Evolutionary conservation across 2,113 vertebrate genomes (phyloP).

Genomic region (Cochlearius cochlearius): DNA sequence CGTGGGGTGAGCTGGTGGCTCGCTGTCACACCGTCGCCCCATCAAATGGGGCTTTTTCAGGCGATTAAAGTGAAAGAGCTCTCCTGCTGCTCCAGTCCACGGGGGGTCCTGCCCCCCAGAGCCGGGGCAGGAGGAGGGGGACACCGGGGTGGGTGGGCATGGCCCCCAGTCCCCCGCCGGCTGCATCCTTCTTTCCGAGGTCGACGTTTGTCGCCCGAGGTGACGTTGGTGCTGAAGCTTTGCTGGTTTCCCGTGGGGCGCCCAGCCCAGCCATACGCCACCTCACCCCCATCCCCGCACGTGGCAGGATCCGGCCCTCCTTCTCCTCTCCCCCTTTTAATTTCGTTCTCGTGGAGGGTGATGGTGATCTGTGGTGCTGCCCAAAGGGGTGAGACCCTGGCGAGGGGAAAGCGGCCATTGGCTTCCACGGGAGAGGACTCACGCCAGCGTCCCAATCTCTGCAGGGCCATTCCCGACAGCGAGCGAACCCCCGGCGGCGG

Average conservation of each 20-base stretch:
- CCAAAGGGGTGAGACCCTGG: accelerated
- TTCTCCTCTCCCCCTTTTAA: background rate
- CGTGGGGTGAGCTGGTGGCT: background rate
- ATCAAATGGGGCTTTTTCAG: background rate
- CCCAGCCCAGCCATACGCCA: background rate
- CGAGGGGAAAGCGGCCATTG: accelerated
- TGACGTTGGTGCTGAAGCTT: background rate
- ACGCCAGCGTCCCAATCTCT: accelerated
- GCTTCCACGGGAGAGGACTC: background rate
- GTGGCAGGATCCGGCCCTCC: background rate
- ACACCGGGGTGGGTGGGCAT: background rate
- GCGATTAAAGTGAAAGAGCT: background rate
- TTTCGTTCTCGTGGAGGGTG: accelerated
- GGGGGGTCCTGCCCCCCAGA: background rate
- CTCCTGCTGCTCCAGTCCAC: background rate
- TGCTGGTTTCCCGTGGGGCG: accelerated
- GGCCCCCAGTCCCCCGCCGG: accelerated
- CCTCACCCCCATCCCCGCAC: accelerated
- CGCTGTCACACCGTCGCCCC: background rate
- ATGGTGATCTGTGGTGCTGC: background rate
- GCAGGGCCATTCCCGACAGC: background rate
- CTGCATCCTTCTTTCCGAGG: background rate
- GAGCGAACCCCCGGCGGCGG: background rate
- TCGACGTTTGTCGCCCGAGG: accelerated
- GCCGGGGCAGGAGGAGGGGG: background rate